Evolutionary conservation across 2,113 vertebrate species (phyloP).

Genomic region (Bos indicus): DNA sequence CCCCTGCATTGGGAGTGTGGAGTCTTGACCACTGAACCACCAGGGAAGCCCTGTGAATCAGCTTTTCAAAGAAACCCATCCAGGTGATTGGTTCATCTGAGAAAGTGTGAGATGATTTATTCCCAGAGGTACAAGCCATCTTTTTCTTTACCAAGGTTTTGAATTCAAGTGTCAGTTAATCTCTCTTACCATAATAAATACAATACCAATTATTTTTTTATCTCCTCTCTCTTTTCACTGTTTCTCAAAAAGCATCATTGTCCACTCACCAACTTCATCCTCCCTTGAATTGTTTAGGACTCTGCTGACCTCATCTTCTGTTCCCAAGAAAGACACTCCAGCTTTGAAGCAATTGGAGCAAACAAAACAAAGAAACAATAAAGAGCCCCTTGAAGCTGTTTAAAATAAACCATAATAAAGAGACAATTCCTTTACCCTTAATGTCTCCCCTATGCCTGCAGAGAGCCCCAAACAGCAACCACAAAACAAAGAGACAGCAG

Average conservation of each 20-base stretch:
- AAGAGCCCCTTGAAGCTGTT: background rate
- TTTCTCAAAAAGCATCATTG: background rate
- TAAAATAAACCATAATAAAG: background rate
- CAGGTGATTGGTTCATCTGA: background rate
- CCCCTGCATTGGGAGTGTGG: background rate
- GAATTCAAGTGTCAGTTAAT: background rate
- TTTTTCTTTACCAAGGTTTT: background rate
- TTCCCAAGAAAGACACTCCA: background rate
- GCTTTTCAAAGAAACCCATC: background rate
- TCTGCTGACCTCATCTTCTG: background rate
- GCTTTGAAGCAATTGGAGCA: background rate
- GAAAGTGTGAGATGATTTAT: background rate
- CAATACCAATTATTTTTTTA: background rate
- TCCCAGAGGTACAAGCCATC: background rate
- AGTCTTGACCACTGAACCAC: background rate
- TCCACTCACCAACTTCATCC: background rate
- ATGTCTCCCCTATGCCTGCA: background rate
- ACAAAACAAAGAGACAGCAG: background rate
- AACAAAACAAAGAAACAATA: background rate
- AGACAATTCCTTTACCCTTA: background rate
- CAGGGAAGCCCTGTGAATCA: background rate
- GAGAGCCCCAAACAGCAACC: background rate
- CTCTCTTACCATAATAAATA: background rate
- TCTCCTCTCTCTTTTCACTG: background rate
- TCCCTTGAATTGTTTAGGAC: accelerated